These are phyloP conservation scores for Lepas anatifera DNA, from an alignment of 2,888 invertebrate species.

Conservation along the genomic window DNA sequence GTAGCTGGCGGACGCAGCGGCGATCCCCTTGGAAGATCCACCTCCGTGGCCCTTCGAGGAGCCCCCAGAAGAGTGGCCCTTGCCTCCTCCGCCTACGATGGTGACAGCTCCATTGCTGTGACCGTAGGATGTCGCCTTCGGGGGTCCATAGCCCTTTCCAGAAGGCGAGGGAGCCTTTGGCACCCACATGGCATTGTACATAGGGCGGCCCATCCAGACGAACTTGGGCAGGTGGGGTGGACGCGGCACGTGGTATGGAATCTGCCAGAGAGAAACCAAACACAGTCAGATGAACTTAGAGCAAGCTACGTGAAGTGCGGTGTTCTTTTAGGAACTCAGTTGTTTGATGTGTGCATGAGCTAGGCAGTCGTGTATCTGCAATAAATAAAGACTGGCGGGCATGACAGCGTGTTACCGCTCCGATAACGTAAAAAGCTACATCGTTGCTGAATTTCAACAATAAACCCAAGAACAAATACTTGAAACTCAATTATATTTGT, in stretches of 20 bases:
- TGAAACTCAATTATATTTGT: too few species aligned
- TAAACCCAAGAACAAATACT: too few species aligned
- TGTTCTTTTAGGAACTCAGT: background rate
- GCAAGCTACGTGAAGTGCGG: too few species aligned
- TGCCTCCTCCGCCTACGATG: background rate
- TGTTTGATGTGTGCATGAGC: background rate
- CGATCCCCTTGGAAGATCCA: background rate
- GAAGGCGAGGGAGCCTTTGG: constrained; percentile 1
- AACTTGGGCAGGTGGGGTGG: constrained; percentile 9
- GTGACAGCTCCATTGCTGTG: background rate
- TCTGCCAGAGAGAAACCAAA: background rate
- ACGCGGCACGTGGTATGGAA: background rate
- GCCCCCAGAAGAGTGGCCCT: background rate
- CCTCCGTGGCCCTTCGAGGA: background rate
- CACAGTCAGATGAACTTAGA: too few species aligned
- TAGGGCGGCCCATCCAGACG: constrained; percentile 12
- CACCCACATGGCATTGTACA: constrained; percentile 13
- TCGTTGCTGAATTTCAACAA: too few species aligned
- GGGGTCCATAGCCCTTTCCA: background rate
- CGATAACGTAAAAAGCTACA: too few species aligned
- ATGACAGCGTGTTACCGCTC: too few species aligned
- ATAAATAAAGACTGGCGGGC: too few species aligned
- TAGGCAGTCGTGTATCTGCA: background rate
- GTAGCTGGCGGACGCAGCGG: background rate
- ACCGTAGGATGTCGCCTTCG: background rate